Evolutionary conservation across 1,140 invertebrate genomes (phyloP), one percentile per base, ranked within the genome.

Genomic region (Triops cancriformis): DNA sequence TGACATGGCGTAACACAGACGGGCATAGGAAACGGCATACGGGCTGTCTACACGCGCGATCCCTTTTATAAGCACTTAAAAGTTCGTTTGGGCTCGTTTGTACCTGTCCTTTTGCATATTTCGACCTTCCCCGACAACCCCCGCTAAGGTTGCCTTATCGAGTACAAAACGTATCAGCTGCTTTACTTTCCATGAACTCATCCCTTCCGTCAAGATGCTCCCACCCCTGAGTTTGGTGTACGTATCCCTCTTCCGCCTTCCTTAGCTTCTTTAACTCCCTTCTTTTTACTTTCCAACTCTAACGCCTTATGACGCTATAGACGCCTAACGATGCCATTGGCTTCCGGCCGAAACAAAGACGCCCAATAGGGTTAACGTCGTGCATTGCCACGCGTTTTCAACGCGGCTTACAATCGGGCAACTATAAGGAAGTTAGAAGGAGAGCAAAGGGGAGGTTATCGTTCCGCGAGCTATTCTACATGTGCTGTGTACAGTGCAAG

Each of bases 281-380:
- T 64, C 51, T 23, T 23, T 64, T 64, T 23, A 64, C 51, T 64
- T 64, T 64, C 51, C 18, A 64, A 64, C 10, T 64, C 9, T 64
- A 64, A 64, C 51, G 51, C 51, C 51, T 64, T 64, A 64, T 64
- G 51, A 64, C 51, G 51, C 51, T 23, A 64, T 64, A 9, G 51
- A 64, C 51, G 51, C 51, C 51, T 64, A 64, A 64, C 51, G 51
- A 64, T 23, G 51, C 51, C 51, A 64, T 64, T 64, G 51, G 51
- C 51, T 64, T 64, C 51, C 51, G 51, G 51, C 3, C 51, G 51
- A 64, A 64, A 64, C 51, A 64, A 64, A 64, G 51, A 64, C 51
- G 51, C 51, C 51, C 51, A 64, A 64, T 64, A 64, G 51, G 51
- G 51, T 64, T 64, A 64, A 64, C 51, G 51, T 64, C 51, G 51